Evolutionary conservation across 2,888 invertebrate genomes (phyloP), one percentile per base, ranked within the genome.

Genomic region (Ganaspis brasiliensis): DNA sequence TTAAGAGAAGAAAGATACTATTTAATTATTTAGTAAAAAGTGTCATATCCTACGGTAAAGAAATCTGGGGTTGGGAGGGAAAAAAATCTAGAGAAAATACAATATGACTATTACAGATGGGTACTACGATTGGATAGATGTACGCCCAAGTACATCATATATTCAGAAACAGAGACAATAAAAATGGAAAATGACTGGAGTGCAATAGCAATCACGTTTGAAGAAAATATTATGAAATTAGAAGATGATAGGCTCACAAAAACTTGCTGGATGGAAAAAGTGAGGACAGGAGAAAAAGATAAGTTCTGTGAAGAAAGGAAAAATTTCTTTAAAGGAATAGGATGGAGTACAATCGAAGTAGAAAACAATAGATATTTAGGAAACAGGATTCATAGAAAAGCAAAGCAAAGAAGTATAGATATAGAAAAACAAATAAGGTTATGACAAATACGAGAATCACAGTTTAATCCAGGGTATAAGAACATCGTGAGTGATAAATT

Each of bases 51-150:
- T 78, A 80, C 16, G 80, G 76, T 9, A 72, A 37, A 16, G 78
- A 80, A 70, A 72, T 78, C 14, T 80, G 77, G 80, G 78, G 80
- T n/a, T 80, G 80, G 80, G 55, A 52, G 49, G 80, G 78, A 56
- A 72, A 24, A 10, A 55, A 74, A 74, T 14, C 49, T 77, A 14
- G 74, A 81, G 56, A 76, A 57, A 26, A 49, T 81, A 21, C 74
- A 76, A 40, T 3, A 61, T 6, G 55, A 79, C 24, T 74, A 74
- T 26, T 56, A 52, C 24, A 79, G 77, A 57, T 77, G 79, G 79
- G 35, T 77, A 2, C 12, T 79, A 45, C 56, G 49, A 12, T 26
- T 75, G 19, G 73, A 77, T 24, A 74, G 77, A 16, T 63, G 59
- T 21, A 79, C 77, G 10, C 79, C 77, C 0, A 73, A 73, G 16